Conservation (phyloP, 1,140 invertebrate species). For the Argopecten irradians region DNA sequence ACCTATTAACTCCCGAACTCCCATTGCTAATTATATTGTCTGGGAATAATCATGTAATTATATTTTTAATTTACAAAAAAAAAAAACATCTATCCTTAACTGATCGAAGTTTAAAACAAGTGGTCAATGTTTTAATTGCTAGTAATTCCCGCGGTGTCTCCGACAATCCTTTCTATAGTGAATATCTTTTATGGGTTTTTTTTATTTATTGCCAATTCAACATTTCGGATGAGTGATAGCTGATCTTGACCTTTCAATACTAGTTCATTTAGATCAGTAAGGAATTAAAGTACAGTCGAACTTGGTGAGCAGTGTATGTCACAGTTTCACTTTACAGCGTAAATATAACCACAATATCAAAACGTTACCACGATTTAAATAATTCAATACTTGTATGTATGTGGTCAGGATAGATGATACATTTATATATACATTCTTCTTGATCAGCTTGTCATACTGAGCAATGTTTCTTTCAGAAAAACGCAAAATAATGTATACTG, state of each 20-base stretch:
- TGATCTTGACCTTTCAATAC: neutral
- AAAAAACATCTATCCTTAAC: neutral
- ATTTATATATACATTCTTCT: too few species aligned
- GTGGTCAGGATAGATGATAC: too few species aligned
- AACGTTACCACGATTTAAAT: neutral
- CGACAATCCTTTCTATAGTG: neutral
- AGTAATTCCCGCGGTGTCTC: neutral
- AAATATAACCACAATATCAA: neutral
- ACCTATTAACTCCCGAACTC: neutral
- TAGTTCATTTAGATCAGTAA: neutral
- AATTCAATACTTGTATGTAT: neutral
- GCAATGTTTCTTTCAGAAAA: too few species aligned
- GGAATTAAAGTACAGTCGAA: neutral
- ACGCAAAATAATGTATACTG: too few species aligned
- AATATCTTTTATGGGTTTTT: neutral
- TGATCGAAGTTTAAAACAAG: neutral
- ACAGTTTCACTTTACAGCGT: neutral
- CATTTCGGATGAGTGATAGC: slow-evolving; percentile 2
- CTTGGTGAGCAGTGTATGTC: neutral
- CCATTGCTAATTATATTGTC: neutral
- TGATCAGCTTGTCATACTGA: too few species aligned
- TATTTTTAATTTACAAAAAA: neutral
- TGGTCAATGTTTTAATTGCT: neutral
- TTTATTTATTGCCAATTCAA: neutral
- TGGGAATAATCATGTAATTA: neutral